Evolutionary conservation across 2,113 vertebrate genomes (phyloP).

Genomic region (Lipophrys pholis): DNA sequence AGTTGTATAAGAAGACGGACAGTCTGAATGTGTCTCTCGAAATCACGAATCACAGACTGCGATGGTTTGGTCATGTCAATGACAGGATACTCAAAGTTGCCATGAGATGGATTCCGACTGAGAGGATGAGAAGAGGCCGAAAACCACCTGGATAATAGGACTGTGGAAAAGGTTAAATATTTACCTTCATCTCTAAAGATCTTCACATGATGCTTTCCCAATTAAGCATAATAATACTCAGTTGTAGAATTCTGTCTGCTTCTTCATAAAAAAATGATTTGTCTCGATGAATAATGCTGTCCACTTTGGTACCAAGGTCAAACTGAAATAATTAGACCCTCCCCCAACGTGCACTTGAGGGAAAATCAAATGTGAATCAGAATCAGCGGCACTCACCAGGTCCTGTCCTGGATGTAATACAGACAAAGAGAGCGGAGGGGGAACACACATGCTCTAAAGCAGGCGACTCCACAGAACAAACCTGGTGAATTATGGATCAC

Average conservation of each 20-base stretch:
- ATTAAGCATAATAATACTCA: not conserved
- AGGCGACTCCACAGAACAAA: conserved; percentile 33
- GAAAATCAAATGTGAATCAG: conserved; percentile 46
- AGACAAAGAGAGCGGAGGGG: conserved; percentile 6
- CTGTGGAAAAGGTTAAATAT: not conserved
- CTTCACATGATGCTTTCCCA: too few species aligned
- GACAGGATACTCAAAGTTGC: too few species aligned
- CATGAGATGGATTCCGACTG: too few species aligned
- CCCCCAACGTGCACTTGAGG: conserved; percentile 21
- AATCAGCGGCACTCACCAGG: conserved; percentile 30
- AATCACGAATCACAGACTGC: too few species aligned
- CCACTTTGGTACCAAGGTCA: conserved; percentile 28
- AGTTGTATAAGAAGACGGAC: too few species aligned
- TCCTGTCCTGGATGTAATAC: conserved; percentile 4
- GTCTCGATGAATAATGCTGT: not conserved
- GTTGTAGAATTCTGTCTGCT: not conserved
- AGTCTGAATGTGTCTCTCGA: too few species aligned
- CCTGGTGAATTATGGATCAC: conserved; percentile 63
- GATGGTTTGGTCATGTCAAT: too few species aligned
- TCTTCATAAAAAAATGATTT: not conserved
- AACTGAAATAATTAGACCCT: conserved; percentile 28
- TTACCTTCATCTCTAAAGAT: not conserved
- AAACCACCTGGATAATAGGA: too few species aligned
- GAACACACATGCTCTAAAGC: conserved; percentile 9
- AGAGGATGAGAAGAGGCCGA: too few species aligned